Evolutionary conservation across 1,140 invertebrate genomes (phyloP), one percentile per base, ranked within the genome.

Genomic region (Heliconius congener): DNA sequence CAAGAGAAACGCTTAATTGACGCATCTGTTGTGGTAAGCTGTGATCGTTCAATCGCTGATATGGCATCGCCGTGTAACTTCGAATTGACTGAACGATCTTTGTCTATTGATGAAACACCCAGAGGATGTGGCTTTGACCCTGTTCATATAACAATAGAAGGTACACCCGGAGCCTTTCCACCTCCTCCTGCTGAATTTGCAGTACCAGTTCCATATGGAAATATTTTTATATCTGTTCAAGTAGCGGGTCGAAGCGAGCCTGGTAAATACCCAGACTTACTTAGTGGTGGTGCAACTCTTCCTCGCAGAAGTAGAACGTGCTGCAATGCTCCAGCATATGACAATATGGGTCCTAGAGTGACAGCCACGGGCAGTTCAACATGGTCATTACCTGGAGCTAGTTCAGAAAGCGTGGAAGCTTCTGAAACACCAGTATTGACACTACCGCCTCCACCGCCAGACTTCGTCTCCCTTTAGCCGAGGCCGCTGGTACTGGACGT

Each of bases 271-370:
- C 93, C 94, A 30, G 94, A 95, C 83, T 84, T 95, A 50, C 75
- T 95, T 66, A 95, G 95, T 75, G 96, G 96, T 84, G 93, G 91
- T 73, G 90, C 93, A 39, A 94, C 92, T 37, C 82, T 94, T 78
- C 93, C 93, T 18, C 82, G 90, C 52, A 83, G 91, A 82, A 91
- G 83, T 77, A 85, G 90, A 83, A 93, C 92, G 13, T 93, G 91
- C 73, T 94, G 92, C 76, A 82, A 82, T 39, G 90, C 93, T 8
- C 96, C 96, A 23, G 96, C 96, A 50, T 98, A 98, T 90, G 98
- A 98, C 91, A 98, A 98, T 88, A 97, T 98, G 96, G 98, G 98
- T 1, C 97, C 97, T 39, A 95, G 98, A 84, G 97, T 98, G 16
- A 98, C 98, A 8, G 98, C 97, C 2, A 97, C 97, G 82, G 98